Percentiles rank a stretch among this genome's conserved stretches.
Conservation (phyloP, 2,113 vertebrate species). For the Aegotheles bennettii region DNA sequence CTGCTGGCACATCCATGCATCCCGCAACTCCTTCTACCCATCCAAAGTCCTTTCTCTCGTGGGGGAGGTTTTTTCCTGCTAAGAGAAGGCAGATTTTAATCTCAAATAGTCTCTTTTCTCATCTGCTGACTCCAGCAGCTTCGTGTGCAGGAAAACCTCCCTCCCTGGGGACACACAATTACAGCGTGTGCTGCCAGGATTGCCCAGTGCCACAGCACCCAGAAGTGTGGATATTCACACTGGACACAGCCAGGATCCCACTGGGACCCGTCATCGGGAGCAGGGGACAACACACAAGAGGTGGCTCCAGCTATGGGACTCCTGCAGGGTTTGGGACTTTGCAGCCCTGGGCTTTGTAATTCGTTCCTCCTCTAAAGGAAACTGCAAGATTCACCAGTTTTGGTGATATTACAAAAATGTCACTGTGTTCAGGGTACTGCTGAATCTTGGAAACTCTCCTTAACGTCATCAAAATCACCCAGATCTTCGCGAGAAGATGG, state of each 20-base stretch:
- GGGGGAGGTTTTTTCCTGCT: accelerated
- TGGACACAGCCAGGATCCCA: accelerated
- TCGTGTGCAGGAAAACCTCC: accelerated
- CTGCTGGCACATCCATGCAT: neutral
- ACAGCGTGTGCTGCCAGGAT: accelerated
- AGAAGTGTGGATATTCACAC: accelerated
- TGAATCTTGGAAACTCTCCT: neutral
- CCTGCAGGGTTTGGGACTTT: neutral
- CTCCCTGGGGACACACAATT: neutral
- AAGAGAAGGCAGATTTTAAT: neutral
- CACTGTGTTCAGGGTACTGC: too few species aligned
- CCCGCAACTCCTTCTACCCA: neutral
- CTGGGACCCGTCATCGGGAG: accelerated
- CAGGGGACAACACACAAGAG: accelerated
- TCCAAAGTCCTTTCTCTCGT: neutral
- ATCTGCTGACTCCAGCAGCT: neutral
- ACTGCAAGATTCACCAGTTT: accelerated
- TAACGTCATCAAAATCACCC: neutral
- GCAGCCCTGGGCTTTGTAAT: neutral
- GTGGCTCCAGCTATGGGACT: neutral
- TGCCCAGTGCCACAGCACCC: neutral
- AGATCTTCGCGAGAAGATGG: neutral
- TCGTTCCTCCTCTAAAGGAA: neutral
- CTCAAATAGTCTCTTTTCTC: neutral
- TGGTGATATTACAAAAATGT: neutral